Evolutionary conservation across 2,888 invertebrate genomes (phyloP), one percentile per base, ranked within the genome.

Genomic region (Scaptomyza tumidula): DNA sequence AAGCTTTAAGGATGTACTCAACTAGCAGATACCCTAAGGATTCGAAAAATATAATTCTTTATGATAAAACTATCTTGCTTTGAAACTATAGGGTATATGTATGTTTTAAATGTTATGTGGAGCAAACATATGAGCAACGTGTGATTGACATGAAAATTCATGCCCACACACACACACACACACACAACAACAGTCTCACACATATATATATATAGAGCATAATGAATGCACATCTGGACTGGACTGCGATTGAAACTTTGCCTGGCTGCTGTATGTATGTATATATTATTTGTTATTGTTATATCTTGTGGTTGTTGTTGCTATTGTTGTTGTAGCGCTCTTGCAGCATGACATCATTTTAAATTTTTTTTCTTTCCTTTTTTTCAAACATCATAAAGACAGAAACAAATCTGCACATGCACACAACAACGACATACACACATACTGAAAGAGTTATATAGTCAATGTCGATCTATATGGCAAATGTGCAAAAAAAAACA

Each of bases 261-360:
- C 46, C 48, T 53, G 63, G 13, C 16, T 44, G 37, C 19, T 48
- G 56, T 45, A 41, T 27, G 33, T 35, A 35, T 7, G 3, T 29
- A 13, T 53, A 39, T 44, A 19, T 60, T 48, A 49, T 62, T 50
- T 64, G 59, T 63, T 68, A 53, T 68, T 65, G 61, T 59, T 71
- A 37, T 55, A 7, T 49, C 19, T 19, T 35, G 13, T 19, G 33
- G 41, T 55, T 71, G 46, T 61, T 64, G 63, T 44, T 39, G 46
- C 58, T 64, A 60, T 29, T 60, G 43, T 45, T 73, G 19, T 78
- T 81, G 79, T 71, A 62, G 69, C 85, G 89, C 76, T 87, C 82
- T 86, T 89, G 86, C 86, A 76, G 89, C 88, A 86, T 86, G 86
- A 86, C 89, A 86, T 86, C 86, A 86, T 86, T 88, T 50, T 37